Base-by-base conservation (phyloP, 2,797 vertebrate species). In the Karalla daura region DNA sequence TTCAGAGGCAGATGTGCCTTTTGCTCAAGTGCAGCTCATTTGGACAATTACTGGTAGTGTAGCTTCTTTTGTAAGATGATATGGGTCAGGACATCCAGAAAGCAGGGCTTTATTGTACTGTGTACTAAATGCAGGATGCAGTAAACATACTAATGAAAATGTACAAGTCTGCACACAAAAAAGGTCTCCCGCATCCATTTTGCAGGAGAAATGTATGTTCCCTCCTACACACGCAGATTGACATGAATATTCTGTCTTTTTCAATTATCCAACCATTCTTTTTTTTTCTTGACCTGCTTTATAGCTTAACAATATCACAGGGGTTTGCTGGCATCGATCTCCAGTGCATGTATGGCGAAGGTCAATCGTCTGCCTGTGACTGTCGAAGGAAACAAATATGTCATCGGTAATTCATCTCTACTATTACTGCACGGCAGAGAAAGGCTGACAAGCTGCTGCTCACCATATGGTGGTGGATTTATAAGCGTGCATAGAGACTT, bases 401-500 rank as follows among this genome's bases (percentile, higher is more conserved):
- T 43, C 3, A 33, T 63, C 13, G 18, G 4, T 32, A 24, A 32
- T 54, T 33, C 17, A 37, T 17, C 4, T 5, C 21, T 40, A n/a
- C 14, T 3, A 0, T 44, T 20, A 30, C 51, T 33, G 24, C 24
- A 4, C 21, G 23, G 18, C 17, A 50, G 27, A 33, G 21, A 28
- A 25, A 47, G 23, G 18, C n/a, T 20, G 9, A 51, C 18, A 30
- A 15, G 23, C 33, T 59, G 8, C 45, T 58, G 44, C 43, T 43
- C 37, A 60, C 49, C 37, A 75, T 70, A 41, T 80, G 66, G 40
- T 40, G 32, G 60, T 44, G 32, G 40, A 58, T 68, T 50, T 65
- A 61, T 20, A 61, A 51, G 32, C 5, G 1, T 46, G 59, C 37
- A 55, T 7, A 1, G 30, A 60, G 44, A 60, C 17, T 67, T 54